phyloP scores from a whole-genome alignment of 2,113 vertebrate species.

The Hystrix brachyura region DNA sequence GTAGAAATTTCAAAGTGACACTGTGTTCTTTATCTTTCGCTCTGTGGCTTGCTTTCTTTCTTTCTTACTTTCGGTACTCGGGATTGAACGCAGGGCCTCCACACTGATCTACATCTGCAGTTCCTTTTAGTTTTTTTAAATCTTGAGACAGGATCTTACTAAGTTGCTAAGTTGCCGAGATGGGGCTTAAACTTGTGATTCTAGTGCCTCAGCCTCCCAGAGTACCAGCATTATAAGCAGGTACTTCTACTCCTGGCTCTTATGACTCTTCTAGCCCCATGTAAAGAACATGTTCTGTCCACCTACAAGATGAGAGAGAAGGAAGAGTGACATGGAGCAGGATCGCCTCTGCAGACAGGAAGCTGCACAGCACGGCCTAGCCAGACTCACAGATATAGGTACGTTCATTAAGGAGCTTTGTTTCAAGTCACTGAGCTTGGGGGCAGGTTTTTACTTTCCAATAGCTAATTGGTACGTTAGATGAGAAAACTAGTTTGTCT shows the following conservation, averaged over 20 bases:
- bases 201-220: background rate
- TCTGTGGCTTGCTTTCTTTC: background rate
- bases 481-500: background rate
- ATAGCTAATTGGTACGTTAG: background rate
- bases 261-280: background rate
- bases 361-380: background rate
- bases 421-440: background rate
- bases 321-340: fast-evolving
- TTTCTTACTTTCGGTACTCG: background rate
- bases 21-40: background rate
- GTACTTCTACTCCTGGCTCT: background rate
- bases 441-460: background rate
- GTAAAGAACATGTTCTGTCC: background rate
- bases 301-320: background rate
- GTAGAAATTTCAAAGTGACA: background rate
- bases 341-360: background rate
- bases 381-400: no score
- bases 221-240: background rate
- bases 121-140: background rate
- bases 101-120: background rate
- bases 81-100: background rate
- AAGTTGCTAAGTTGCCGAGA: background rate
- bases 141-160: background rate
- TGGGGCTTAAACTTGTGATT: background rate
- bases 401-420: background rate